Evolutionary conservation across 2,113 vertebrate species (phyloP).

Genomic region (Rhabdomys dilectus): DNA sequence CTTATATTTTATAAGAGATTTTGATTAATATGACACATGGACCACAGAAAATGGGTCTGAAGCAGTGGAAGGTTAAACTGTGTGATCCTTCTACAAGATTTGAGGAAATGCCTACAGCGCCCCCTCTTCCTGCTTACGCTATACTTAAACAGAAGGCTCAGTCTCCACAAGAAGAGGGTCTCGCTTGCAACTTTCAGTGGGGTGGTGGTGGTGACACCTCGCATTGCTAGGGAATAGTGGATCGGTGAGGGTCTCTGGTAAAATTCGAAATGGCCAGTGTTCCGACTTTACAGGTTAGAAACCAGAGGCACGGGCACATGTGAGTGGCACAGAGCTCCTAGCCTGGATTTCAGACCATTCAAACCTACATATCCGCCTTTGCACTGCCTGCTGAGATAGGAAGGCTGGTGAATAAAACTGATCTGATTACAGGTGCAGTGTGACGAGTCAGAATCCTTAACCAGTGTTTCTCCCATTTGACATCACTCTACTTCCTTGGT

Average conservation of each 20-base stretch:
- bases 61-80: neutral
- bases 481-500: neutral
- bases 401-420: neutral
- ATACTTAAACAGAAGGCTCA: neutral
- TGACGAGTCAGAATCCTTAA: neutral
- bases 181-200: neutral
- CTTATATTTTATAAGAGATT: neutral
- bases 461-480: neutral
- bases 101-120: neutral
- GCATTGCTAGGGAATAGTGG: neutral
- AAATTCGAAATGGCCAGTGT: neutral
- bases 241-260: neutral
- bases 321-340: neutral
- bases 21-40: neutral
- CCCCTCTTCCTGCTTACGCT: neutral
- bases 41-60: neutral
- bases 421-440: neutral
- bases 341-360: neutral
- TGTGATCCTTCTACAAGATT: no score
- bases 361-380: neutral
- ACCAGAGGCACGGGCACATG: neutral
- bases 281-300: neutral
- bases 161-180: neutral
- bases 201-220: neutral
- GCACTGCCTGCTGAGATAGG: neutral